phyloP scores from a whole-genome alignment of 1,140 invertebrate genomes.

The Drosophila auraria region DNA sequence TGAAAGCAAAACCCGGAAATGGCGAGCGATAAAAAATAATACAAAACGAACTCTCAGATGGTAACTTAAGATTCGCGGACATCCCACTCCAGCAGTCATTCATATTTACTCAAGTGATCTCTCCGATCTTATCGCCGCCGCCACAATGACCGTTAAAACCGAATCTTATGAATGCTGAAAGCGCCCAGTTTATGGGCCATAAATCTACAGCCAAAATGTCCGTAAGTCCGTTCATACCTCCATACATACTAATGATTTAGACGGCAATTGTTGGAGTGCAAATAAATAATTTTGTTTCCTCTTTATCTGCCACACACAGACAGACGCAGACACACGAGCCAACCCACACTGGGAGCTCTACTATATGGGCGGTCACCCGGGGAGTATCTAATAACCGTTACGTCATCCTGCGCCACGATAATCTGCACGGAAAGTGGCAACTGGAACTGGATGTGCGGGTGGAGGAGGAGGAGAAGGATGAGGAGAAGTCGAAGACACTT shows the following conservation, averaged over 20 bases:
- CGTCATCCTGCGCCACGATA: constrained; percentile 35
- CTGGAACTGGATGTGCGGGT: constrained; percentile 13
- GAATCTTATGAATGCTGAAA: constrained; percentile 26
- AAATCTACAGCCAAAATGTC: constrained; percentile 36
- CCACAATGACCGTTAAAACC: constrained; percentile 16
- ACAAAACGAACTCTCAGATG: constrained; percentile 5
- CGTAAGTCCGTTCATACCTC: constrained; percentile 30
- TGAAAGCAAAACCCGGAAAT: constrained; percentile 37
- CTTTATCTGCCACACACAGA: constrained; percentile 41
- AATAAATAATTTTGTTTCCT: constrained; percentile 47
- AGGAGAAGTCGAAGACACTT: constrained; percentile 80
- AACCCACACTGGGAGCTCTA: constrained; percentile 32
- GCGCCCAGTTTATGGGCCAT: constrained; percentile 27
- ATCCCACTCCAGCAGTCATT: constrained; percentile 9
- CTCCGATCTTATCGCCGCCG: constrained; percentile 20
- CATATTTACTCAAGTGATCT: constrained; percentile 11
- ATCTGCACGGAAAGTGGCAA: constrained; percentile 24
- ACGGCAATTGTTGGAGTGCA: constrained; percentile 46
- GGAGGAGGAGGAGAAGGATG: not conserved
- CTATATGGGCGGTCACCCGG: constrained; percentile 29
- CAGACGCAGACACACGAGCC: constrained; percentile 12
- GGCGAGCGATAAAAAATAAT: not conserved
- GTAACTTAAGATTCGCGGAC: constrained; percentile 6
- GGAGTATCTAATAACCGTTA: constrained; percentile 46
- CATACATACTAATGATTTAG: constrained; percentile 49